Evolutionary conservation across 1,140 invertebrate species (phyloP).

Genomic region (Drosophila bocki): DNA sequence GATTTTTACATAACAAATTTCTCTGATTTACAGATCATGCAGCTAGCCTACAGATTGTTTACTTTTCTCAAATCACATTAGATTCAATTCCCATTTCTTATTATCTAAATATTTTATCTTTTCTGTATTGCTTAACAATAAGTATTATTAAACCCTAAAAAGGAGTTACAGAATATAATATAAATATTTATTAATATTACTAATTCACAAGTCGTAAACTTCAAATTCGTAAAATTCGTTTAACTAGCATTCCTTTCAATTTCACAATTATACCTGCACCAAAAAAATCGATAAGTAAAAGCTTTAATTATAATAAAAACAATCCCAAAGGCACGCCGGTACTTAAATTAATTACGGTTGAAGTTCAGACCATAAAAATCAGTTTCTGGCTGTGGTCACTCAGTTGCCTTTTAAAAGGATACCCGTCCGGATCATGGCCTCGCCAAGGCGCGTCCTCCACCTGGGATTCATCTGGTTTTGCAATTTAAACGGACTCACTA

Average conservation of each 20-base stretch:
- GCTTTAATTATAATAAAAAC: neutral
- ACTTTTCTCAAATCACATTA: constrained; percentile 63
- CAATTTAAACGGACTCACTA: constrained; percentile 14
- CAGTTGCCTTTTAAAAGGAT: neutral
- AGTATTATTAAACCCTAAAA: neutral
- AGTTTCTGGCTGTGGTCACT: neutral
- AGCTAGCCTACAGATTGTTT: constrained; percentile 63
- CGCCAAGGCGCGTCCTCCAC: constrained; percentile 4
- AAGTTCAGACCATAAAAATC: neutral
- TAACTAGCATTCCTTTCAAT: neutral
- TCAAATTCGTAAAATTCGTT: neutral
- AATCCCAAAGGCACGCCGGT: neutral
- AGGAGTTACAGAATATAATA: neutral
- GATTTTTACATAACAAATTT: neutral
- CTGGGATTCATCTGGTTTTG: constrained; percentile 26
- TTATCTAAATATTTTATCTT: neutral
- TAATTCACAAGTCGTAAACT: neutral
- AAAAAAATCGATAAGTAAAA: neutral
- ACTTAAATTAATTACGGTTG: neutral
- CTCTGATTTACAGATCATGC: constrained; percentile 54
- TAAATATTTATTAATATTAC: neutral
- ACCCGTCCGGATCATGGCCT: constrained; percentile 6
- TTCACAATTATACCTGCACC: neutral
- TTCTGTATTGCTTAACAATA: neutral
- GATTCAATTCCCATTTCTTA: neutral